A percentile compares a stretch with the other conserved stretches of the same genome.
Evolutionary conservation across 2,888 invertebrate species (phyloP).

Genomic region (Melikaiella ostensackeni): DNA sequence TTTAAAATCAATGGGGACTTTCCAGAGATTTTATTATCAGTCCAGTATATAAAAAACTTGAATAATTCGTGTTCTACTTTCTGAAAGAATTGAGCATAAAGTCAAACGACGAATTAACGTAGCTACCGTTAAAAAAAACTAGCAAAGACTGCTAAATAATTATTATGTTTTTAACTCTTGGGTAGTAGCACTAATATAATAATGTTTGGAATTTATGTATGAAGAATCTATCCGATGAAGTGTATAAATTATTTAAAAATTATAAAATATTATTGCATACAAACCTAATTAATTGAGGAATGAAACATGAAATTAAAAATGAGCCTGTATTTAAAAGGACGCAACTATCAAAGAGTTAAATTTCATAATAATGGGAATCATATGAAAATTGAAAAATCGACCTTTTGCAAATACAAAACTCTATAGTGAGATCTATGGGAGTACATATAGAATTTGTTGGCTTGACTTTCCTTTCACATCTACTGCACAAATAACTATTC

Average conservation of each 20-base stretch:
- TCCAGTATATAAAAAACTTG: constrained; percentile 13
- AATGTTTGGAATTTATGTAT: neutral
- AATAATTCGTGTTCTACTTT: constrained; percentile 27
- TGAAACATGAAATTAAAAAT: neutral
- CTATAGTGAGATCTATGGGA: neutral
- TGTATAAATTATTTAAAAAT: neutral
- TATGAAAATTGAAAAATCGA: neutral
- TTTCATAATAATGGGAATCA: neutral
- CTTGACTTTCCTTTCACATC: neutral
- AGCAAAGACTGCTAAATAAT: neutral
- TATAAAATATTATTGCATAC: neutral
- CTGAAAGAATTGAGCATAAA: constrained; percentile 28
- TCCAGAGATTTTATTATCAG: constrained; percentile 13
- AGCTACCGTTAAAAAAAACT: neutral
- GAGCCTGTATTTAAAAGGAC: neutral
- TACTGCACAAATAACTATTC: neutral
- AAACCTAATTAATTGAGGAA: neutral
- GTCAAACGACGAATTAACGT: neutral
- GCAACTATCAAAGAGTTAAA: neutral
- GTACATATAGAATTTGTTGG: neutral
- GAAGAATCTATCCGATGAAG: neutral
- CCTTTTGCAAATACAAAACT: neutral
- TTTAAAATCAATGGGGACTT: neutral
- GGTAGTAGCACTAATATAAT: neutral
- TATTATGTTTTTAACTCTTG: constrained; percentile 6